Conservation (phyloP, 2,113 vertebrate species). For the Engystomops pustulosus region DNA sequence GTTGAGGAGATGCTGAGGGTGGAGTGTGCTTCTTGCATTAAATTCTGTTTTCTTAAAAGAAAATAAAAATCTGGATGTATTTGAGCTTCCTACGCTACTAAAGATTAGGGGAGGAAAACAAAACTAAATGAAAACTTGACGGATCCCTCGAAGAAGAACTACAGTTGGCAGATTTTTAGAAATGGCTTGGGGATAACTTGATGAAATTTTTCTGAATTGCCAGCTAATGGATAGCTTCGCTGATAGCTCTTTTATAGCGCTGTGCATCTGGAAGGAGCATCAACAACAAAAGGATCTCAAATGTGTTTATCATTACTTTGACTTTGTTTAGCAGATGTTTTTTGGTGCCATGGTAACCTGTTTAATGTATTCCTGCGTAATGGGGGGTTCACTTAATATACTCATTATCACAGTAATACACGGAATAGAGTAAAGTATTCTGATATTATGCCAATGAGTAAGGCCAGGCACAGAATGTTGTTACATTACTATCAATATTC, state of each 20-base stretch:
- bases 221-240: conserved; percentile 27
- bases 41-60: conserved; percentile 2
- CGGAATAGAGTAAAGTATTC: conserved; percentile 31
- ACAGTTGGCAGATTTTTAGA: conserved; percentile 34
- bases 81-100: background rate
- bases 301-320: conserved; percentile 49
- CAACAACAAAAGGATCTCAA: conserved; percentile 36
- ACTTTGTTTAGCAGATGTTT: conserved; percentile 9
- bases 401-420: background rate
- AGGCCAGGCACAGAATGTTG: background rate
- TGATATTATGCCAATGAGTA: conserved; percentile 2
- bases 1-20: background rate
- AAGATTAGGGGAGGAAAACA: conserved; percentile 12
- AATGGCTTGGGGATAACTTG: conserved; percentile 32
- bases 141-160: conserved; percentile 31
- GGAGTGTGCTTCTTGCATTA: background rate
- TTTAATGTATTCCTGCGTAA: conserved; percentile 33
- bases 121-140: conserved; percentile 22
- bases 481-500: background rate
- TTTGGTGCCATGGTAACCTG: conserved; percentile 32
- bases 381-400: conserved; percentile 43
- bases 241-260: conserved; percentile 21
- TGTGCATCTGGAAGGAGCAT: conserved; percentile 40
- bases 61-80: background rate
- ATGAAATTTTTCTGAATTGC: conserved; percentile 52